Evolutionary conservation across 2,888 invertebrate species (phyloP).

Genomic region (Nematopogon swammerdamellus): DNA sequence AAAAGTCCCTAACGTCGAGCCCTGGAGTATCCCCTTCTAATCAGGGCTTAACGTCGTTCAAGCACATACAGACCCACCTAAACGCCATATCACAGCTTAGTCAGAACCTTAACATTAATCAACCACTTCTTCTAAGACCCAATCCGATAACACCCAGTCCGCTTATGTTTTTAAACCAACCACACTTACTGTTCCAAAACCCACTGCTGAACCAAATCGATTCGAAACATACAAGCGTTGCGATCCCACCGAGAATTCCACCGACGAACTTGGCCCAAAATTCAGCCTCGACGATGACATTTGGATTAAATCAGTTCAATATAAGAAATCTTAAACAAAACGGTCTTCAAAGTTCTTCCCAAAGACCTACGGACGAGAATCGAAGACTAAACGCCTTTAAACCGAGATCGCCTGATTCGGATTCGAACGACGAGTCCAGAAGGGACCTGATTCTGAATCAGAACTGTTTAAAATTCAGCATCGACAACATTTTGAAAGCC

Average conservation of each 20-base stretch:
- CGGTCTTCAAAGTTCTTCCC: conserved; percentile 15
- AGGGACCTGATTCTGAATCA: conserved; percentile 49
- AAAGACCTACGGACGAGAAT: conserved; percentile 29
- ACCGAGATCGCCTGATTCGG: conserved; percentile 38
- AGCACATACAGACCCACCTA: conserved; percentile 65
- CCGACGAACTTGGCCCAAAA: conserved; percentile 27
- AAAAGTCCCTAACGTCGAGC: conserved; percentile 15
- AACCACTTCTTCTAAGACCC: conserved; percentile 39
- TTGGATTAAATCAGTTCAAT: conserved; percentile 29
- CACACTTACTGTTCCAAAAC: conserved; percentile 35
- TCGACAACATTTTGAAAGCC: conserved; percentile 82
- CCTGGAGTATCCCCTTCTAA: conserved; percentile 18
- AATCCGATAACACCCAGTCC: conserved; percentile 50
- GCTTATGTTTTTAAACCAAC: conserved; percentile 47
- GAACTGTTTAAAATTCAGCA: conserved; percentile 72
- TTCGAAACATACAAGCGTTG: conserved; percentile 27
- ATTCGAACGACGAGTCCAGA: conserved; percentile 30
- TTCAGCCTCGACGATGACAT: conserved; percentile 18
- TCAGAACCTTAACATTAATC: conserved; percentile 41
- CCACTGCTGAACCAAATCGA: conserved; percentile 38
- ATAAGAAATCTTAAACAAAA: conserved; percentile 18
- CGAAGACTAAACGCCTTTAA: conserved; percentile 25
- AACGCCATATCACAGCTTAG: conserved; percentile 66
- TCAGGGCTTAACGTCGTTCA: conserved; percentile 53
- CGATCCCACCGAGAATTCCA: conserved; percentile 24